A percentile compares a stretch with the other conserved stretches of the same genome.
Evolutionary conservation across 2,113 vertebrate genomes (phyloP).

Genomic region (Falco punctatus): DNA sequence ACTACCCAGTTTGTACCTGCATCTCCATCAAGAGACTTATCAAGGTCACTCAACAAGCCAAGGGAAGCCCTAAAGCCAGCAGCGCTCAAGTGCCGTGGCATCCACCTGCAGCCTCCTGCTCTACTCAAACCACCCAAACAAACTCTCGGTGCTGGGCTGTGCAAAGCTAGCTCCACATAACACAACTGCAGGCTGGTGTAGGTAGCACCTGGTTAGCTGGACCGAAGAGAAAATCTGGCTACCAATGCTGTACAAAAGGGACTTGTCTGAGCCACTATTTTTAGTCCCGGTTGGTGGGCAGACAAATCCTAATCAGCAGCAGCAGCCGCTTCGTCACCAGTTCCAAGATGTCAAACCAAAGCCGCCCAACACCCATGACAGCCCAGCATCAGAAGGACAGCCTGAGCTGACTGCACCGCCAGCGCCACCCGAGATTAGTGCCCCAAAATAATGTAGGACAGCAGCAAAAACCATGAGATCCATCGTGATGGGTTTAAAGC

Average conservation of each 20-base stretch:
- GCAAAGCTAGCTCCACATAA: fast-evolving
- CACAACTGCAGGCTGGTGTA: fast-evolving
- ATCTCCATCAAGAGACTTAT: background rate
- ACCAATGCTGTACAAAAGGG: fast-evolving
- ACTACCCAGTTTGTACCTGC: background rate
- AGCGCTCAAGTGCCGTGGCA: background rate
- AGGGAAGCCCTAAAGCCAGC: background rate
- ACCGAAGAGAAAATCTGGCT: background rate
- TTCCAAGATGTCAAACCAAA: background rate
- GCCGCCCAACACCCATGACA: background rate
- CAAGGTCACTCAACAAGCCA: background rate
- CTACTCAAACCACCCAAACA: background rate
- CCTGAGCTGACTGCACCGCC: background rate
- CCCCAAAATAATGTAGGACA: fast-evolving
- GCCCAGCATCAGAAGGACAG: background rate
- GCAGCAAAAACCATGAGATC: background rate
- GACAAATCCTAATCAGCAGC: background rate
- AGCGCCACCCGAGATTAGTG: background rate
- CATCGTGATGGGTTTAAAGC: fast-evolving
- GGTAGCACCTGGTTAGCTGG: background rate
- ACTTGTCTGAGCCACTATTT: background rate
- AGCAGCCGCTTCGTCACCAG: background rate
- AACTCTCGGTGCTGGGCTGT: fast-evolving
- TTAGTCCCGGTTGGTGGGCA: background rate
- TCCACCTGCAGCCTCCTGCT: background rate